phyloP scores from a whole-genome alignment of 2,888 invertebrate genomes.

The Aradus depressus region DNA sequence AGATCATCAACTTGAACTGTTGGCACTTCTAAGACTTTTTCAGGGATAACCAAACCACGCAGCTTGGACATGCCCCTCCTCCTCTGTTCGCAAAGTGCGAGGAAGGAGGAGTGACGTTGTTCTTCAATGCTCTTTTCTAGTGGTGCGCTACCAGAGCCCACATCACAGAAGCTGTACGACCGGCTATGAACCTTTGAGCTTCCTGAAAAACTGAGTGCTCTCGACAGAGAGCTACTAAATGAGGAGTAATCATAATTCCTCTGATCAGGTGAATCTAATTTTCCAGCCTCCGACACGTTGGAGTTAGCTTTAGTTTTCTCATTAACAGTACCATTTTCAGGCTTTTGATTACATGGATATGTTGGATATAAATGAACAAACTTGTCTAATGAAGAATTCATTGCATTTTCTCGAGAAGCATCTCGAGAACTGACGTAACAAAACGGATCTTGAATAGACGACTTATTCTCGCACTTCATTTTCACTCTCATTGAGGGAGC shows the following conservation, averaged over 20 bases:
- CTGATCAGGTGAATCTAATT: too few species aligned
- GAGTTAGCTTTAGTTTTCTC: too few species aligned
- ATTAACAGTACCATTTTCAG: too few species aligned
- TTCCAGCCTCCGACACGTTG: too few species aligned
- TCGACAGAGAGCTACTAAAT: conserved; percentile 20
- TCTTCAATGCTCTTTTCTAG: conserved; percentile 37
- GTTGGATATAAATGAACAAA: too few species aligned
- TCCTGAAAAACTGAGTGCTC: conserved; percentile 27
- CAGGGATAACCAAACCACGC: conserved; percentile 79
- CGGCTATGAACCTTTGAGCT: conserved; percentile 37
- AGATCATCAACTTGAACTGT: conserved; percentile 52
- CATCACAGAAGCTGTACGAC: conserved; percentile 43
- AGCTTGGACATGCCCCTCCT: conserved; percentile 72
- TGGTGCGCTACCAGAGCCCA: conserved; percentile 29
- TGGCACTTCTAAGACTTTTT: conserved; percentile 44
- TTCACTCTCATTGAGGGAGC: conserved; percentile 18
- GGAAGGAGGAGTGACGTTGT: conserved; percentile 52
- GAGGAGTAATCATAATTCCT: conserved; percentile 3
- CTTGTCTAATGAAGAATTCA: too few species aligned
- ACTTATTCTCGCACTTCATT: conserved; percentile 16
- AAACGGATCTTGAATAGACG: neutral
- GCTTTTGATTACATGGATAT: too few species aligned
- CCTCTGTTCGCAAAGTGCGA: conserved; percentile 67
- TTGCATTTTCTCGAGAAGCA: too few species aligned
- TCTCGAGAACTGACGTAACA: too few species aligned